Evolutionary conservation across 1,140 invertebrate genomes (phyloP).

Genomic region (Limonius californicus): DNA sequence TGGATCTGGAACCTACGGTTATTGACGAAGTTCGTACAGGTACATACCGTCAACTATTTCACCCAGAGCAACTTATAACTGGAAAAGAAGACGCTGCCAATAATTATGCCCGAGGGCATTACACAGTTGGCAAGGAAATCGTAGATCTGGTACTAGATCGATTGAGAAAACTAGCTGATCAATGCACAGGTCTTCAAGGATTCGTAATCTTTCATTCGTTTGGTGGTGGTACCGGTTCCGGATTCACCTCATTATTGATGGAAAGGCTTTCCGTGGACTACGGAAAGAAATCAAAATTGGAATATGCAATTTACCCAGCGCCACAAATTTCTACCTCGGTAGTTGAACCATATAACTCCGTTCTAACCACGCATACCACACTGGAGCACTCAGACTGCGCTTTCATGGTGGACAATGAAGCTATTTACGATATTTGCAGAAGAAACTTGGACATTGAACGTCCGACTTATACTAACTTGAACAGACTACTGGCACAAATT

Average conservation of each 20-base stretch:
- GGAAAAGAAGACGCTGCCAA: not conserved
- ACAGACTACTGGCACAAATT: slow-evolving; percentile 79
- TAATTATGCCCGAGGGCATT: slow-evolving; percentile 74
- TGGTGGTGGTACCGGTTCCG: slow-evolving; percentile 84
- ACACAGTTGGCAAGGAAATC: slow-evolving; percentile 88
- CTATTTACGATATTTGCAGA: slow-evolving; percentile 88
- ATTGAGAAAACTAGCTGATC: slow-evolving; percentile 77
- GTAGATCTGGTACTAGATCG: slow-evolving; percentile 76
- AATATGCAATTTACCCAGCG: slow-evolving; percentile 87
- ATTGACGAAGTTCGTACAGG: slow-evolving; percentile 55
- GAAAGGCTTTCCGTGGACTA: slow-evolving; percentile 70
- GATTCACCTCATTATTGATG: slow-evolving; percentile 85
- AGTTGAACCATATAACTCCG: not conserved
- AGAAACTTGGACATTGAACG: slow-evolving; percentile 84
- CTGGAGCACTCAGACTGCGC: slow-evolving; percentile 83
- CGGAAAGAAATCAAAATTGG: slow-evolving; percentile 65
- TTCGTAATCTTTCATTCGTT: slow-evolving; percentile 89
- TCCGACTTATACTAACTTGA: slow-evolving; percentile 76
- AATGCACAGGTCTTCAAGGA: slow-evolving; percentile 84
- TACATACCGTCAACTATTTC: not conserved
- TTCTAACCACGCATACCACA: slow-evolving; percentile 80
- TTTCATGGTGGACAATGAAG: slow-evolving; percentile 86
- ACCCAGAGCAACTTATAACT: not conserved
- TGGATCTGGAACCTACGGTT: slow-evolving; percentile 84
- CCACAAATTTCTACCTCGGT: slow-evolving; percentile 59